Base-by-base conservation (phyloP, 2,797 vertebrate genomes). In the Gobionotothen gibberifrons region DNA sequence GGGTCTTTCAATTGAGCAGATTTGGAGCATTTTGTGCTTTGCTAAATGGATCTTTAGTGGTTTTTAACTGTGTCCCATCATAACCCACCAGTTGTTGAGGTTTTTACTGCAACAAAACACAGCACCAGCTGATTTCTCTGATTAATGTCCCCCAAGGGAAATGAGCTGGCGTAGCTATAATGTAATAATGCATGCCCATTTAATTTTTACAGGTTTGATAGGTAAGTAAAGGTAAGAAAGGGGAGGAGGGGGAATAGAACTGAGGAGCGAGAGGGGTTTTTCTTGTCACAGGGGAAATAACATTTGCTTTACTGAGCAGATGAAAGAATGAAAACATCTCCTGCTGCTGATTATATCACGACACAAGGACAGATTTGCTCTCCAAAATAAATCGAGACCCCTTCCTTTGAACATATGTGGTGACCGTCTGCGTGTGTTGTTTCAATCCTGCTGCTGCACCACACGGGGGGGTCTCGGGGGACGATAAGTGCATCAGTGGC, bases 401-500 rank as follows among this genome's bases (percentile, higher is more conserved):
- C 48, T 65, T 49, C 12, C 17, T 61, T 59, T 54, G 69, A 56
- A 47, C 15, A 8, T 74, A 14, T 63, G 64, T 12, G 42, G 16
- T 36, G 59, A 57, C 66, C 61, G 61, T 67, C 32, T n/a, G 67
- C 29, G 47, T 68, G 58, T 59, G 67, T 61, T 56, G 68, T 63
- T 57, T 71, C 43, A 47, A 42, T 75, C 60, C 52, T 13, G 9
- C 17, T 36, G 53, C 62, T 71, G 70, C 77, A 22, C 54, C 65
- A 29, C 72, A 73, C 8, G 19, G 40, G 60, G 26, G 15, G 26
- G 22, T 70, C 75, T 70, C 80, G 46, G 61, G 60, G 43, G 80
- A 76, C 2, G 0, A 36, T 58, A 78, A 73, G 74, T 81, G 72
- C 64, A 54, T 87, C 71, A 58, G 67, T 56, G n/a, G 63, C 36